Conservation (phyloP, 2,888 invertebrate species). For the Sarcophaga carnaria region DNA sequence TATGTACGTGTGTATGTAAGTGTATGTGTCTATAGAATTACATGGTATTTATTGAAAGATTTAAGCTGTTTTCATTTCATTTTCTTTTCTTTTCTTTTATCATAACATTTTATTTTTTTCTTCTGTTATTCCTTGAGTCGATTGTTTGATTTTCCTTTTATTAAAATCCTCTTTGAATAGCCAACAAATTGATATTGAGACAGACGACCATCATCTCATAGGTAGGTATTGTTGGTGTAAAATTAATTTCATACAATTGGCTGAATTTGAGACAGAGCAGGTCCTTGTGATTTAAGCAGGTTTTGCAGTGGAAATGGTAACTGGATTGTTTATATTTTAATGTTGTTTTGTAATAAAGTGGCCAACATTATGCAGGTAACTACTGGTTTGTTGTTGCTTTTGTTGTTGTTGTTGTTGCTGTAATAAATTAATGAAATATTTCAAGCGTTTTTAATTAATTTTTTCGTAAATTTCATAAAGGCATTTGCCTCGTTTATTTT, state of each 20-base stretch:
- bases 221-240: too few relatives aligned
- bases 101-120: too few relatives aligned
- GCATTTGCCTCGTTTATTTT: too few relatives aligned
- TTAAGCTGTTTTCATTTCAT: not conserved
- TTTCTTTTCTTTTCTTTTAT: not conserved
- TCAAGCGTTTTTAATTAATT: slow-evolving; percentile 51
- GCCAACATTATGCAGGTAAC: slow-evolving; percentile 24
- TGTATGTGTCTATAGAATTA: slow-evolving; percentile 16
- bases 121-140: not conserved
- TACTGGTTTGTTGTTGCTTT: too few relatives aligned
- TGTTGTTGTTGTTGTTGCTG: too few relatives aligned
- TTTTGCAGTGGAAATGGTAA: too few relatives aligned
- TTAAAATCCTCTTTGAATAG: not conserved
- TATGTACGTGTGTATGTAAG: not conserved
- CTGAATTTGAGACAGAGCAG: too few relatives aligned
- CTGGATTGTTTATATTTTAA: not conserved
- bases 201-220: too few relatives aligned
- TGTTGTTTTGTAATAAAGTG: slow-evolving; percentile 21
- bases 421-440: not conserved
- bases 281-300: too few relatives aligned
- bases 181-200: not conserved
- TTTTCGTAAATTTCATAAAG: not conserved
- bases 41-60: slow-evolving; percentile 42
- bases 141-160: slow-evolving; percentile 31
- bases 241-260: not conserved